Evolutionary conservation across 2,888 invertebrate genomes (phyloP).

Genomic region (Eristalis intricaria): DNA sequence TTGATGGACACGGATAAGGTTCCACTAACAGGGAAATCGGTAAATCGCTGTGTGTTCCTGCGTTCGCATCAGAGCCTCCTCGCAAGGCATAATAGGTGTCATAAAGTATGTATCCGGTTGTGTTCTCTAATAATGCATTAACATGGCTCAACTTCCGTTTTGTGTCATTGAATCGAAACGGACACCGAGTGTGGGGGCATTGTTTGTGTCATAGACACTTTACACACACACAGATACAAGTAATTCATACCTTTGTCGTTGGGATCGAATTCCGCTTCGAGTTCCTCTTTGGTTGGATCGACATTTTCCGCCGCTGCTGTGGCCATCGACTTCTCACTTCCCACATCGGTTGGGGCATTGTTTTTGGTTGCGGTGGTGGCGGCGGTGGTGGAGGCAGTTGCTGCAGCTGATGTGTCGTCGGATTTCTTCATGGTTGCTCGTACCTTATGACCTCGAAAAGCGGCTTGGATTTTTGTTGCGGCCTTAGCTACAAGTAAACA

Average conservation of each 20-base stretch:
- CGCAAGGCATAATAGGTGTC: conserved; percentile 26
- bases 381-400: conserved; percentile 74
- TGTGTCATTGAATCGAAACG: conserved; percentile 3
- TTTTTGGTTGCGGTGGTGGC: conserved; percentile 46
- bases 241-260: conserved; percentile 88
- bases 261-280: conserved; percentile 89
- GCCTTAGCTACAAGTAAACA: conserved; percentile 82
- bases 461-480: conserved; percentile 94
- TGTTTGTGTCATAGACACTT: no score
- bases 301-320: conserved; percentile 75
- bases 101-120: conserved; percentile 27
- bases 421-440: conserved; percentile 89
- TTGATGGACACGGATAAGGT: conserved; percentile 23
- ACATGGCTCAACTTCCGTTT: conserved; percentile 39
- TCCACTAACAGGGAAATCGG: conserved; percentile 10
- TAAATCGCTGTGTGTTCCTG: conserved; percentile 1
- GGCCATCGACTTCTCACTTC: conserved; percentile 65
- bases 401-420: conserved; percentile 80
- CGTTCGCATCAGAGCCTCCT: neutral
- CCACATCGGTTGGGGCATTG: conserved; percentile 39
- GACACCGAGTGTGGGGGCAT: neutral
- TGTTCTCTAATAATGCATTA: conserved; percentile 28
- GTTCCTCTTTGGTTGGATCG: conserved; percentile 86
- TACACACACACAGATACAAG: no score
- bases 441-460: conserved; percentile 91